phyloP scores from a whole-genome alignment of 2,888 invertebrate species.

The Eremobia ochroleuca region DNA sequence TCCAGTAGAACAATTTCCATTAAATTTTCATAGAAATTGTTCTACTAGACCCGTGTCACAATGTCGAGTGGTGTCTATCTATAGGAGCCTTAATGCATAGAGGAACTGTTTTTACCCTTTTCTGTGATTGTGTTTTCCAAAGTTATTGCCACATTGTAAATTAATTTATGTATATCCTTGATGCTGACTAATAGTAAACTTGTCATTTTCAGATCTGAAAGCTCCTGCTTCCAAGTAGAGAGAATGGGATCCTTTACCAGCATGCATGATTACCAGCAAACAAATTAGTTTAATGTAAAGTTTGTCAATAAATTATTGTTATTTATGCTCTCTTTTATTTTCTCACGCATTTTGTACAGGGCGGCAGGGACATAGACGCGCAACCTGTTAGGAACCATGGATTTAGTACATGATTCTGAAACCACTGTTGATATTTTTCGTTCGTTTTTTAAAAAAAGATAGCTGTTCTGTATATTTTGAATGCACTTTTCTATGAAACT shows the following conservation, averaged over 20 bases:
- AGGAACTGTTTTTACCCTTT: slow-evolving; percentile 15
- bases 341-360: background rate
- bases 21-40: background rate
- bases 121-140: slow-evolving; percentile 10
- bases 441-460: too few relatives aligned
- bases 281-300: slow-evolving; percentile 76
- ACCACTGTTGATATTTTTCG: too few relatives aligned
- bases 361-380: background rate
- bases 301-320: slow-evolving; percentile 72
- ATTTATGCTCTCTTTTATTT: slow-evolving; percentile 35
- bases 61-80: background rate
- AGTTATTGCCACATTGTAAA: slow-evolving; percentile 11
- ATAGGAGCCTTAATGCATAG: background rate
- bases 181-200: slow-evolving; percentile 7
- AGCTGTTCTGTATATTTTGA: background rate
- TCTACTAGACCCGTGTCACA: background rate
- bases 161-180: background rate
- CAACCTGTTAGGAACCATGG: background rate
- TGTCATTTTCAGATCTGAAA: slow-evolving; percentile 79
- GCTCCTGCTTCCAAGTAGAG: slow-evolving; percentile 75
- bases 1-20: background rate
- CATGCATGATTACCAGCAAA: slow-evolving; percentile 76
- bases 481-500: background rate
- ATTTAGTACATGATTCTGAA: too few relatives aligned
- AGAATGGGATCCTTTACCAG: slow-evolving; percentile 69